Evolutionary conservation across 2,888 invertebrate genomes (phyloP), one percentile per base, ranked within the genome.

Genomic region (Caenorhabditis sp.): DNA sequence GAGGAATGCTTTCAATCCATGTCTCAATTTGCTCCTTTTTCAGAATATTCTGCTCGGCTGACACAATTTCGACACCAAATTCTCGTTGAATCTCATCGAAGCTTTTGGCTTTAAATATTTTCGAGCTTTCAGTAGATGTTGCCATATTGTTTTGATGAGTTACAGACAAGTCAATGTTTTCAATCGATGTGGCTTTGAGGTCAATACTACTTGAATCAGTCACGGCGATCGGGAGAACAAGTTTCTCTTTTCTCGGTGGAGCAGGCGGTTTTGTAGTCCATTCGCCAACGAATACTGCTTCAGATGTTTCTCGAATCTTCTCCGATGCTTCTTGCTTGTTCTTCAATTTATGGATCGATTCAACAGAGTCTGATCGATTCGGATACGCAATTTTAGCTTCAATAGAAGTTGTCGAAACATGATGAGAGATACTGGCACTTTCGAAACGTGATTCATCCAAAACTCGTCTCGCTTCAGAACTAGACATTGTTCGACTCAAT

Each of bases 1-100:
- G 71, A 4, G 8, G 14, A 17, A 14, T 43, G 43, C 69, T 69
- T 50, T 60, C 58, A 19, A 74, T 74, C 74, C 74, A 74, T 24
- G 66, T 61, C 17, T 74, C 69, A 37, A 74, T 69, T 26, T 69
- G 69, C 21, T 68, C 69, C 23, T 61, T 57, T 63, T 74, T 74
- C 58, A 69, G 66, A 37, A 74, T 49, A 58, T 59, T 37, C 27
- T 61, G 68, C 53, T 61, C 63, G 5, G 66, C 66, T 17, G 66
- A 66, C 17, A 66, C 61, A 24, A 69, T 62, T 36, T 74, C 74
- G 27, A 74, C 69, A 27, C 74, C 74, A 26, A 74, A 74, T 26
- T 66, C 68, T 49, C 68, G 57, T 54, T 66, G 63, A 36, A 74
- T 69, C 37, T 74, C 74, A 37, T 69, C 74, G 26, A 69, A 59